Evolutionary conservation across 2,888 invertebrate species (phyloP).

Genomic region (Chydorus sphaericus): DNA sequence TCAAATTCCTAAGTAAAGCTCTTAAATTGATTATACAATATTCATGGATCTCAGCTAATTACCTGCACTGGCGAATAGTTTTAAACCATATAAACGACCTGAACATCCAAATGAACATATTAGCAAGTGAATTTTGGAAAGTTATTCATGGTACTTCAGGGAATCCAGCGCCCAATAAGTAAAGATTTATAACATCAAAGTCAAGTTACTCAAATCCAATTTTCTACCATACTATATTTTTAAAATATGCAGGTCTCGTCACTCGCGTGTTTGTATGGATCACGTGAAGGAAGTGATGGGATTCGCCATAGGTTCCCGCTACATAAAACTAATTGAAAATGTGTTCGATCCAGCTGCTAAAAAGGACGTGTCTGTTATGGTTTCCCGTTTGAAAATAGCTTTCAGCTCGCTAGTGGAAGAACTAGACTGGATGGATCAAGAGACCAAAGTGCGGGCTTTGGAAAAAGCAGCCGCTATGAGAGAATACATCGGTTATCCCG

Average conservation of each 20-base stretch:
- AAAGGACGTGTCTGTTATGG: slow-evolving; percentile 15
- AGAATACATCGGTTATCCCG: slow-evolving; percentile 29
- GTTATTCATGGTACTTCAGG: background rate
- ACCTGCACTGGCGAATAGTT: slow-evolving; percentile 54
- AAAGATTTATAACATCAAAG: slow-evolving; percentile 20
- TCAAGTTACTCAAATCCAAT: too few relatives aligned
- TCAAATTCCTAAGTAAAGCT: background rate
- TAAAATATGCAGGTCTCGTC: too few relatives aligned
- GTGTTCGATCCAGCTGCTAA: slow-evolving; percentile 15
- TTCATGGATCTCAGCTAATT: slow-evolving; percentile 43
- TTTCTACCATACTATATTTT: too few relatives aligned
- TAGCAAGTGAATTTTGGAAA: background rate
- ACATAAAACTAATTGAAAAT: slow-evolving; percentile 18
- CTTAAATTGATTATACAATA: background rate
- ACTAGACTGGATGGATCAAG: slow-evolving; percentile 27
- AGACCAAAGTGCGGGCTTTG: slow-evolving; percentile 25
- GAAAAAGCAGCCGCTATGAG: slow-evolving; percentile 27
- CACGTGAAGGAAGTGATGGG: slow-evolving; percentile 20
- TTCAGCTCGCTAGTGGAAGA: slow-evolving; percentile 16
- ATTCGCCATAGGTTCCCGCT: slow-evolving; percentile 20
- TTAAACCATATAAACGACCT: slow-evolving; percentile 17
- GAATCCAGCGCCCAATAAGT: slow-evolving; percentile 17
- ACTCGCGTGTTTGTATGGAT: slow-evolving; percentile 19
- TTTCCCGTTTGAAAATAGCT: slow-evolving; percentile 7
- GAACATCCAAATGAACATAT: slow-evolving; percentile 17